Percentiles rank a stretch among this genome's conserved stretches.
These are phyloP conservation scores for Dreissena rostriformis DNA, from an alignment of 1,140 invertebrate species.

Conservation along the genomic window DNA sequence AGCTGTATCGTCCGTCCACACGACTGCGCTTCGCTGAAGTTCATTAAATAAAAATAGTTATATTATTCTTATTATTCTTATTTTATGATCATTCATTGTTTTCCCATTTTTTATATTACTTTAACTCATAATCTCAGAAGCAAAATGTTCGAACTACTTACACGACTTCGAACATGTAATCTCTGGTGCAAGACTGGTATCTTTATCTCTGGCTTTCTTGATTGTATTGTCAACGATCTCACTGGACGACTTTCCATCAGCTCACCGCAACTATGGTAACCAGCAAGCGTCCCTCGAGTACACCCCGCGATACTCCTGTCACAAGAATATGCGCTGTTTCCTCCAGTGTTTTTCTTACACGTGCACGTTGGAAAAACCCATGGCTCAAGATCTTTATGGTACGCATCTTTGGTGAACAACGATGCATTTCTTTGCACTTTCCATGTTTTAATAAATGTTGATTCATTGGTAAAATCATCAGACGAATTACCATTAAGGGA, in stretches of 20 bases:
- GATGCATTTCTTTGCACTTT: background rate
- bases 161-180: no score
- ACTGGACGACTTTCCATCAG: constrained; percentile 7
- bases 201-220: no score
- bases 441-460: constrained; percentile 18
- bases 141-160: no score
- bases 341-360: background rate
- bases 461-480: constrained; percentile 28
- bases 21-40: no score
- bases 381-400: background rate
- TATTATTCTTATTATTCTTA: no score
- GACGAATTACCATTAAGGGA: constrained; percentile 11
- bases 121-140: no score
- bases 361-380: constrained; percentile 28
- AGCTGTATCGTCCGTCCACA: no score
- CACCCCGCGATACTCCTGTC: constrained; percentile 7
- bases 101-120: no score
- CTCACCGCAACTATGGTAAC: constrained; percentile 35
- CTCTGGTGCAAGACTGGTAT: no score
- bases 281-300: constrained; percentile 3
- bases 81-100: no score
- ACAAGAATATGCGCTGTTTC: background rate
- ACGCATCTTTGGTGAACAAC: constrained; percentile 7
- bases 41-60: no score
- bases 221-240: background rate